Evolutionary conservation across 2,797 vertebrate genomes (phyloP).

Genomic region (Etheostoma perlongum): DNA sequence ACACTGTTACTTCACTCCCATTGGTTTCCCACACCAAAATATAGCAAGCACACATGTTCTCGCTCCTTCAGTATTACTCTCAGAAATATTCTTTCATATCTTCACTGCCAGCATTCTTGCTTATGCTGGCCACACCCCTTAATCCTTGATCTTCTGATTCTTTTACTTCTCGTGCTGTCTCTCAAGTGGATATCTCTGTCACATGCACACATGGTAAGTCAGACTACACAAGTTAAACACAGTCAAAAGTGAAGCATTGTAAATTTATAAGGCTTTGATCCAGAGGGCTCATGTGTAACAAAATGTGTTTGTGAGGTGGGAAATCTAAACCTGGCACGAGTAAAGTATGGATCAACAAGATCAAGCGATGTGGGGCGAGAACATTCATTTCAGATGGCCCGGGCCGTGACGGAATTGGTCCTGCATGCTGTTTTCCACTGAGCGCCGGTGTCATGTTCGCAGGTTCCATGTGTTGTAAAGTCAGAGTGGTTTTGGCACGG

Average conservation of each 20-base stretch:
- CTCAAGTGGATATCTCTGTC: constrained; percentile 51
- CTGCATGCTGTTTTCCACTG: constrained; percentile 79
- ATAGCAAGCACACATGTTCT: constrained; percentile 74
- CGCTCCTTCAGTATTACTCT: constrained; percentile 46
- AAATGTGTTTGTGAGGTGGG: constrained; percentile 71
- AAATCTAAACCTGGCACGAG: constrained; percentile 72
- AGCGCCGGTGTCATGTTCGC: constrained; percentile 76
- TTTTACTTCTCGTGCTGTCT: constrained; percentile 50
- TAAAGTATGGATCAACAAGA: constrained; percentile 75
- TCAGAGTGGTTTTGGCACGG: constrained; percentile 78
- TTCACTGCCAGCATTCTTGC: constrained; percentile 48
- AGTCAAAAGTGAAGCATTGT: constrained; percentile 60
- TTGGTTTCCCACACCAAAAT: constrained; percentile 66
- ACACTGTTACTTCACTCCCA: constrained; percentile 57
- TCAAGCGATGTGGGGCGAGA: constrained; percentile 78
- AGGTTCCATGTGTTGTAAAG: constrained; percentile 78
- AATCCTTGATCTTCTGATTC: constrained; percentile 67
- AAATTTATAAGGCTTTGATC: constrained; percentile 75
- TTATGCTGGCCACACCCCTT: constrained; percentile 44
- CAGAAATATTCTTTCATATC: constrained; percentile 57
- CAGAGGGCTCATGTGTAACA: constrained; percentile 67
- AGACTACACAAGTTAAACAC: constrained; percentile 55
- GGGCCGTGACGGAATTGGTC: constrained; percentile 79
- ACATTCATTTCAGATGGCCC: constrained; percentile 83
- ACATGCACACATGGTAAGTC: constrained; percentile 53